A percentile compares a stretch with the other conserved stretches of the same genome.
Evolutionary conservation across 2,797 vertebrate species (phyloP).

Genomic region (Acipenser transmontanus): DNA sequence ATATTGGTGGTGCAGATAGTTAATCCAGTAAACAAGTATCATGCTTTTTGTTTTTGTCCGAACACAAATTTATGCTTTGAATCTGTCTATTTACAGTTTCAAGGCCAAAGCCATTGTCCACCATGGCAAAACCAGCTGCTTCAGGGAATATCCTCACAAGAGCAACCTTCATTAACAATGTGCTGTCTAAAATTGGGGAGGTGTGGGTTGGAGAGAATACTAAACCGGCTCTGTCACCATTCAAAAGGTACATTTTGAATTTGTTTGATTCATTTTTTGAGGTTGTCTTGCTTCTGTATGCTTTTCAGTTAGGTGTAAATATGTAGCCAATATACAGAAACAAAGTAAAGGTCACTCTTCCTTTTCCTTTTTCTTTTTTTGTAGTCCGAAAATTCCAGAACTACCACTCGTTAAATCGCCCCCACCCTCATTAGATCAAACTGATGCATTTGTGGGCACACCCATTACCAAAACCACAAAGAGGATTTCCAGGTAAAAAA

Average conservation of each 20-base stretch:
- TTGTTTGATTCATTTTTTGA: too few species aligned
- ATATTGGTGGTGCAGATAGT: too few species aligned
- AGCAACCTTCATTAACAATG: constrained; percentile 78
- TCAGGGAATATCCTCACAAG: constrained; percentile 73
- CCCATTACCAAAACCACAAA: constrained; percentile 68
- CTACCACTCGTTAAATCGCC: constrained; percentile 27
- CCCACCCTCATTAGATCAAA: constrained; percentile 38
- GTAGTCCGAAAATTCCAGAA: constrained; percentile 50
- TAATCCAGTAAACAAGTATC: too few species aligned
- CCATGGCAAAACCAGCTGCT: constrained; percentile 65
- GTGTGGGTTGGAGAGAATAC: constrained; percentile 69
- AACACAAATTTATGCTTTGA: too few species aligned
- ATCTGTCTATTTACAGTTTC: constrained; percentile 51
- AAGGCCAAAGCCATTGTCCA: constrained; percentile 81
- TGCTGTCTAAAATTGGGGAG: constrained; percentile 84
- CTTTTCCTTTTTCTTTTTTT: constrained; percentile 18
- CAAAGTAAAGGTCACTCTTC: too few species aligned
- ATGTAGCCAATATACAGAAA: too few species aligned
- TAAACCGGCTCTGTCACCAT: constrained; percentile 45
- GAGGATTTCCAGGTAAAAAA: constrained; percentile 72
- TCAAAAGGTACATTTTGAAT: constrained; percentile 53
- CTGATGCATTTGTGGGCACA: constrained; percentile 79
- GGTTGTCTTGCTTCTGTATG: too few species aligned
- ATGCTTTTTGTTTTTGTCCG: too few species aligned
- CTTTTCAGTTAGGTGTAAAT: too few species aligned